phyloP scores from a whole-genome alignment of 2,113 vertebrate genomes.

The Meriones unguiculatus region DNA sequence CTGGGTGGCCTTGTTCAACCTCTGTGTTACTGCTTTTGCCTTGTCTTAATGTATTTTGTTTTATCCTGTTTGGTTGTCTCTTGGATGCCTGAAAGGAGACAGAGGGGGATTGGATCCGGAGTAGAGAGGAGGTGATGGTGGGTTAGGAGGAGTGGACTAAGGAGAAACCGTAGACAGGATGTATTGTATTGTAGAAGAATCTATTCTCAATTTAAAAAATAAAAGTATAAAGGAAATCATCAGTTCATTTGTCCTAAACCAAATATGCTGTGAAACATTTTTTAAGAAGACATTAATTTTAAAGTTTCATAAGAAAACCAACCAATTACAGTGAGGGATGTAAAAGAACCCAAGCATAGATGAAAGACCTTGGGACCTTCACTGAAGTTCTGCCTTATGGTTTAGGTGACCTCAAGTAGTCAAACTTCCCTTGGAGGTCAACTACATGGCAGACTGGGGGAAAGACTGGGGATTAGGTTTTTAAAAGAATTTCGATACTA shows the following conservation, averaged over 20 bases:
- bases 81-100: neutral
- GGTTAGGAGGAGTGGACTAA: neutral
- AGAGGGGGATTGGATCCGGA: too few species aligned
- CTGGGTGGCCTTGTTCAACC: neutral
- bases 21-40: neutral
- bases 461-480: neutral
- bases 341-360: neutral
- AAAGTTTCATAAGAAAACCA: conserved; percentile 38
- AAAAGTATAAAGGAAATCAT: neutral
- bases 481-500: neutral
- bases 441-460: neutral
- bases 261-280: neutral
- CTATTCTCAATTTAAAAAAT: neutral
- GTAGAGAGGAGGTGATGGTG: neutral
- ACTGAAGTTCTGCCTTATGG: neutral
- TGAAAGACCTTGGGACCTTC: neutral
- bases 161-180: too few species aligned
- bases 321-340: neutral
- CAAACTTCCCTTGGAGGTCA: neutral
- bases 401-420: neutral
- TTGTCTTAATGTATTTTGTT: neutral
- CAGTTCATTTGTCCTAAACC: neutral
- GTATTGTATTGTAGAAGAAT: neutral
- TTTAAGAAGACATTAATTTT: neutral
- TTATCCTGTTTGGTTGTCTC: neutral